Conservation (phyloP, 2,797 vertebrate genomes). For the Gymnoscopelus braueri region DNA sequence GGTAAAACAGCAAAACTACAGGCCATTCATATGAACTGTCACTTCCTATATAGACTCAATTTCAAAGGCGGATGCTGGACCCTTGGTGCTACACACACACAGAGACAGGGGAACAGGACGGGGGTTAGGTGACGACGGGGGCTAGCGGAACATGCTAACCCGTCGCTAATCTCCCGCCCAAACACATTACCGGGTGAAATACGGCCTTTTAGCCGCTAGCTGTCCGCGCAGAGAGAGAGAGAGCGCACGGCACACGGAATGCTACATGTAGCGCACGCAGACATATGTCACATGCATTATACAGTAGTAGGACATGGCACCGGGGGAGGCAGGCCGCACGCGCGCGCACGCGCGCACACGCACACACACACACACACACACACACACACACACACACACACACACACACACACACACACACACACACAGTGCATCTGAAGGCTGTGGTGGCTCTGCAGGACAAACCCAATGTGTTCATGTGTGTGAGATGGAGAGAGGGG, state of each 20-base stretch:
- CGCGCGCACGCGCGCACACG: slow-evolving; percentile 30
- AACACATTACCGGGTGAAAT: background rate
- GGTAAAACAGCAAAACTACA: too few species aligned
- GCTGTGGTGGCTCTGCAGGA: slow-evolving; percentile 34
- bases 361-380: slow-evolving; percentile 5
- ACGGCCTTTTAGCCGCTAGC: background rate
- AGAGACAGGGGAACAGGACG: too few species aligned
- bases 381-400: slow-evolving; percentile 2
- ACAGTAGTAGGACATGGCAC: slow-evolving; percentile 56
- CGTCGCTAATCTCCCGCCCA: background rate
- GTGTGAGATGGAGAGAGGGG: slow-evolving; percentile 47
- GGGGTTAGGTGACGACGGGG: background rate
- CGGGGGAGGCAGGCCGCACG: slow-evolving; percentile 47
- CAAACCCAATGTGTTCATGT: slow-evolving; percentile 59
- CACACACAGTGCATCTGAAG: slow-evolving; percentile 30
- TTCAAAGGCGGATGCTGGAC: too few species aligned
- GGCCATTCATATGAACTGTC: too few species aligned
- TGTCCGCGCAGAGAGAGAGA: background rate
- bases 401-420: background rate
- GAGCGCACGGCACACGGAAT: too few species aligned
- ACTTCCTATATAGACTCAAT: too few species aligned
- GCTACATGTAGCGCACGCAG: slow-evolving; percentile 24
- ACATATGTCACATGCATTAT: slow-evolving; percentile 64
- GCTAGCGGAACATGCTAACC: background rate
- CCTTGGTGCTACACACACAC: too few species aligned